A percentile compares a stretch with the other conserved stretches of the same genome.
These are phyloP conservation scores for Slavum lentiscoides DNA, from an alignment of 2,888 invertebrate species.

Conservation along the genomic window DNA sequence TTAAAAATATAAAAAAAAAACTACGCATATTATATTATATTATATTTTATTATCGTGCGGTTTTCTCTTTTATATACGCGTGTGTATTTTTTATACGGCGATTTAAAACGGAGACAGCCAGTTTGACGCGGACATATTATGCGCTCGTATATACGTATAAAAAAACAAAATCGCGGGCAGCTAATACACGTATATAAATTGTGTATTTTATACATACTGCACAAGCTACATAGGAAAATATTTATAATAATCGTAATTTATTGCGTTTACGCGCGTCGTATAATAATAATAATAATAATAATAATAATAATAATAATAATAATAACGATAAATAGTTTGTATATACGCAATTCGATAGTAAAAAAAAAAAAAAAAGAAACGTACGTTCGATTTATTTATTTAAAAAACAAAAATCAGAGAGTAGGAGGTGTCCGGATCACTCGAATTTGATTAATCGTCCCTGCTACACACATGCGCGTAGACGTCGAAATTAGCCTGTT, in stretches of 20 bases:
- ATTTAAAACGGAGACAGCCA: neutral
- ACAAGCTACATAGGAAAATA: no score
- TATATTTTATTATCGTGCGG: neutral
- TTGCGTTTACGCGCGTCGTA: neutral
- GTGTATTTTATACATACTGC: no score
- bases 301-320: neutral
- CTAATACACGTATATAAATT: no score
- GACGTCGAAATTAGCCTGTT: conserved; percentile 20
- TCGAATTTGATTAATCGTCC: conserved; percentile 37
- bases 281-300: neutral
- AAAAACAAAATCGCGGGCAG: neutral
- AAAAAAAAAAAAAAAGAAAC: neutral
- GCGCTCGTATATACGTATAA: no score
- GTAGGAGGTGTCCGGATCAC: neutral
- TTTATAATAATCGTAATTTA: conserved; percentile 5
- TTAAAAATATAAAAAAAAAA: no score
- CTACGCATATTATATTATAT: neutral
- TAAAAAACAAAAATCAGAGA: no score
- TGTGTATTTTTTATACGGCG: no score
- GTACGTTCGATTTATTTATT: neutral
- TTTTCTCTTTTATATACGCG: conserved; percentile 31
- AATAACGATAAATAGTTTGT: no score
- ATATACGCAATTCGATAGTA: no score
- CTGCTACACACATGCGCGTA: neutral
- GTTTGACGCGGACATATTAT: neutral